Conservation (phyloP, 2,888 invertebrate species). For the Tuberolachnus salignus region DNA sequence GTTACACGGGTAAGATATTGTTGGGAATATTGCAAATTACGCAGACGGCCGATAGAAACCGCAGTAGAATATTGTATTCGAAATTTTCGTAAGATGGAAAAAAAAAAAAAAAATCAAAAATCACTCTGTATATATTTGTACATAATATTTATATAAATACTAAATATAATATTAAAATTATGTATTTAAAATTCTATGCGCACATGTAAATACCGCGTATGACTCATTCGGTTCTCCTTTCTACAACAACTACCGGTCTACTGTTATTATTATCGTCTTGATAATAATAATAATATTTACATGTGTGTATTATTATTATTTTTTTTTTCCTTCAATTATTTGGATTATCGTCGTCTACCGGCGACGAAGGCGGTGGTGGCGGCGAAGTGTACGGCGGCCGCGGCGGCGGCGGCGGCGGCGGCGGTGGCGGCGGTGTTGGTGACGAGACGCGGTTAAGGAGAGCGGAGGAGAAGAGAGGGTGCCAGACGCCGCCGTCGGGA, state of each 20-base stretch:
- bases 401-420: background rate
- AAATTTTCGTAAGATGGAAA: too few relatives aligned
- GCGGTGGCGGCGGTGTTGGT: background rate
- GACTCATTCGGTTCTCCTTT: constrained; percentile 20
- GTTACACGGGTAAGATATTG: too few relatives aligned
- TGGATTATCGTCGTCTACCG: constrained; percentile 48
- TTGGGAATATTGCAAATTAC: too few relatives aligned
- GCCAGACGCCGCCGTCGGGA: constrained; percentile 53
- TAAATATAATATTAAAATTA: background rate
- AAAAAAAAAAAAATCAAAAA: too few relatives aligned
- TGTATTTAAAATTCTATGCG: background rate
- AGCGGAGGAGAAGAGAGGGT: constrained; percentile 37
- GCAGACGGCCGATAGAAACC: too few relatives aligned
- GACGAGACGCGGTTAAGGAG: constrained; percentile 9
- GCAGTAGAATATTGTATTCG: too few relatives aligned
- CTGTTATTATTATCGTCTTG: constrained; percentile 43
- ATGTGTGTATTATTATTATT: constrained; percentile 5
- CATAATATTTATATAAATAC: background rate
- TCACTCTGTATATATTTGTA: background rate
- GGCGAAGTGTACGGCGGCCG: constrained; percentile 15
- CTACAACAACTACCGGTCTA: background rate
- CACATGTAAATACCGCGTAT: constrained; percentile 1
- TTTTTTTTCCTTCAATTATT: constrained; percentile 47
- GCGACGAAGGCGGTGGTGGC: background rate
- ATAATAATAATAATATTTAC: constrained; percentile 32